phyloP scores from a whole-genome alignment of 2,797 vertebrate species.

The Alauda arvensis region DNA sequence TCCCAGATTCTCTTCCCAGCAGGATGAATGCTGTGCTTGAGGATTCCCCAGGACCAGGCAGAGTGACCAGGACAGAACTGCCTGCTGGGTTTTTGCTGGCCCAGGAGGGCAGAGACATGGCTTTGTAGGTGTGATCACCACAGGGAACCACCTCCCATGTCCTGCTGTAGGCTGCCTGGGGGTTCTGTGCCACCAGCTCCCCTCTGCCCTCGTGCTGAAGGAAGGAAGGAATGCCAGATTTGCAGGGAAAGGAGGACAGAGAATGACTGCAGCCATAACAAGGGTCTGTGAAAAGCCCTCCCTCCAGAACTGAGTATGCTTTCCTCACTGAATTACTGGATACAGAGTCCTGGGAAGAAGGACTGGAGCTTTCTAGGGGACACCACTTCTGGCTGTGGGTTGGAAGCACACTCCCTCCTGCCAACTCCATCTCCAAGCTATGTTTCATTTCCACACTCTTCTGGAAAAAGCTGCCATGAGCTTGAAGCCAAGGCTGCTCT shows the following conservation, averaged over 20 bases:
- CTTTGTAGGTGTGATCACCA: background rate
- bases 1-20: background rate
- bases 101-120: background rate
- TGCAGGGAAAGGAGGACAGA: constrained; percentile 28
- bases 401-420: background rate
- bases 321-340: background rate
- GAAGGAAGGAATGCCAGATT: background rate
- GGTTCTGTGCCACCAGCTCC: background rate
- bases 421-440: background rate
- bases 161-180: background rate
- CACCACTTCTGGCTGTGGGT: background rate
- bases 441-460: background rate
- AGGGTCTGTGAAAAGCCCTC: background rate
- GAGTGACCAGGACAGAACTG: background rate
- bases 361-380: background rate
- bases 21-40: background rate
- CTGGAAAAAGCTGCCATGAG: background rate
- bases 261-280: constrained; percentile 3
- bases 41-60: background rate
- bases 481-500: background rate
- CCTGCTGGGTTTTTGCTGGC: background rate
- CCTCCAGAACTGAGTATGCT: background rate
- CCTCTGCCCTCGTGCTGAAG: background rate
- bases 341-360: background rate
- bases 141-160: background rate